Conservation (phyloP, 2,797 vertebrate species). For the Acrossocheilus fasciatus region DNA sequence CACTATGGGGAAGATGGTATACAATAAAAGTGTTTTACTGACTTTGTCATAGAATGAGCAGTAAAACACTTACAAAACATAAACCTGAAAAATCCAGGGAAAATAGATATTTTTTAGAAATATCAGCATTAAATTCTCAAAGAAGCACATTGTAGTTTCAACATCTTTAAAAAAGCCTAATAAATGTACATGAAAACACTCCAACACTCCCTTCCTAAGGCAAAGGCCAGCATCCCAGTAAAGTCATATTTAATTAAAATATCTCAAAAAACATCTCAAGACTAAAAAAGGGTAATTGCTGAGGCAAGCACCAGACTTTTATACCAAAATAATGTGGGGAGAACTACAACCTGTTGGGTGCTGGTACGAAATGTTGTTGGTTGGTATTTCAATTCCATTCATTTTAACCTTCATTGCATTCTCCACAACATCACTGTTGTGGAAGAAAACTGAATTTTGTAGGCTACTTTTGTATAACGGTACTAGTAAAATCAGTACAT, state of each 20-base stretch:
- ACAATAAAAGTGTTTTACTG: neutral
- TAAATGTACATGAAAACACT: neutral
- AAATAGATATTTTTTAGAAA: neutral
- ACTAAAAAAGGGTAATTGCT: neutral
- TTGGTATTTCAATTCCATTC: constrained; percentile 71
- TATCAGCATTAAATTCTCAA: neutral
- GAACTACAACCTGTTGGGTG: constrained; percentile 12
- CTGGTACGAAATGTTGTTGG: constrained; percentile 68
- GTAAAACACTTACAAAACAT: constrained; percentile 71
- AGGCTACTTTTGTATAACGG: neutral
- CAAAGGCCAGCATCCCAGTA: neutral
- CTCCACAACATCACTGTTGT: constrained; percentile 77
- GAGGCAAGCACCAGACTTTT: neutral
- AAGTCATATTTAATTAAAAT: neutral
- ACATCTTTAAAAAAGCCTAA: neutral
- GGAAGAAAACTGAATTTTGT: neutral
- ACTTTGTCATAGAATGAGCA: neutral
- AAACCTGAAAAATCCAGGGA: constrained; percentile 66
- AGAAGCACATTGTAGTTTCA: neutral
- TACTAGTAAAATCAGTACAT: neutral
- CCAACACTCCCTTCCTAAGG: neutral
- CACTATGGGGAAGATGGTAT: constrained; percentile 66
- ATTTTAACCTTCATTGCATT: constrained; percentile 70
- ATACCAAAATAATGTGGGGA: neutral
- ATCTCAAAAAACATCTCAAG: neutral